These are phyloP conservation scores for Phoxinus dragarum DNA, from an alignment of 2,797 vertebrate genomes.

Conservation along the genomic window DNA sequence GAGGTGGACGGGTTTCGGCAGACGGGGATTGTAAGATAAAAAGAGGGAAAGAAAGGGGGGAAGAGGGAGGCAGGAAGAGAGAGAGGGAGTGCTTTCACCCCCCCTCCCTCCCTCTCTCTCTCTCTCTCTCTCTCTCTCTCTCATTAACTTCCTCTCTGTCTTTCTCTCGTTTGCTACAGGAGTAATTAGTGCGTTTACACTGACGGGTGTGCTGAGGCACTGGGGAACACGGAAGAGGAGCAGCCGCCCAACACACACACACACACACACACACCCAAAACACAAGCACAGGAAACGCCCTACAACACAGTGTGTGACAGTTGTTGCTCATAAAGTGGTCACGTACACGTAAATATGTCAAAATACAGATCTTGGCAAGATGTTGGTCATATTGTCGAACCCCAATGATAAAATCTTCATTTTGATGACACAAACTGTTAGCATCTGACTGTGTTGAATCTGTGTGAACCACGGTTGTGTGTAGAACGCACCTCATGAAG, in stretches of 20 bases:
- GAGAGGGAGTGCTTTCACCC: not conserved
- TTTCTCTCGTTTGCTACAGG: slow-evolving; percentile 24
- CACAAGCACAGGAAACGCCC: not conserved
- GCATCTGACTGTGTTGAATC: not conserved
- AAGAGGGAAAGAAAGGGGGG: not conserved
- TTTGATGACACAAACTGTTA: not conserved
- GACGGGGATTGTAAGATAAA: not conserved
- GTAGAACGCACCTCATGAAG: not conserved
- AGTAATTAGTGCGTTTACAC: slow-evolving; percentile 14
- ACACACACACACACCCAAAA: not conserved
- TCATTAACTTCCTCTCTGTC: slow-evolving; percentile 34
- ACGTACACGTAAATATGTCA: not conserved
- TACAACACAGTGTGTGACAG: not conserved
- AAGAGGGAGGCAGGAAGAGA: slow-evolving; percentile 22
- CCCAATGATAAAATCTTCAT: not conserved
- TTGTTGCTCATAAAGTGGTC: not conserved
- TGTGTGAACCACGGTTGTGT: not conserved
- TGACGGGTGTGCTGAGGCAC: slow-evolving; percentile 4
- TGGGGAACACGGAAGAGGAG: not conserved
- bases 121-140: not conserved
- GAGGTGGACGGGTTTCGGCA: slow-evolving; percentile 15
- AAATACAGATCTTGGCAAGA: not conserved
- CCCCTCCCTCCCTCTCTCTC: not conserved
- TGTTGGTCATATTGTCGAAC: not conserved
- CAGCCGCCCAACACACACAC: slow-evolving; percentile 17